Evolutionary conservation across 1,140 invertebrate species (phyloP).

Genomic region (Drosophila kurseongensis): DNA sequence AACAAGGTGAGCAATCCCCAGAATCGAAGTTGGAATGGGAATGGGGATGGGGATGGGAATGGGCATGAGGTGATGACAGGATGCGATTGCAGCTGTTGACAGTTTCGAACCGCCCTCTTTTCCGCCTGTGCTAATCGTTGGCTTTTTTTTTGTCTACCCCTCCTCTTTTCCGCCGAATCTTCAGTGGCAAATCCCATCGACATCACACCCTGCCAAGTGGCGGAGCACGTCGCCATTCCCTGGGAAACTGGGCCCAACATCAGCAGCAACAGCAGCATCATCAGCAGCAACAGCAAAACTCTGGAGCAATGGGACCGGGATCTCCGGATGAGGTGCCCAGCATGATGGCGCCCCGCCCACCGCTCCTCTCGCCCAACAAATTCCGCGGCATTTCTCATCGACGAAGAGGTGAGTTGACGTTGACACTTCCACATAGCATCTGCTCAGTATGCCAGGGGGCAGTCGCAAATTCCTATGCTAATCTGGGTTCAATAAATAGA

Average conservation of each 20-base stretch:
- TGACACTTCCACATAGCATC: conserved; percentile 8
- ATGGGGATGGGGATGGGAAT: conserved; percentile 1
- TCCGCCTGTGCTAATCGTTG: conserved; percentile 70
- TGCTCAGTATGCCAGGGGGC: conserved; percentile 3
- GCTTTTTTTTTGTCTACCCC: conserved; percentile 9
- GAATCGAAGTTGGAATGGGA: conserved; percentile 11
- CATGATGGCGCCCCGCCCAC: conserved; percentile 80
- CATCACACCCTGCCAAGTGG: conserved; percentile 79
- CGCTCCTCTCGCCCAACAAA: conserved; percentile 75
- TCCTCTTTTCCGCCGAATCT: conserved; percentile 1
- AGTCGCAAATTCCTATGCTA: conserved; percentile 24
- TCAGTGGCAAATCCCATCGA: conserved; percentile 67
- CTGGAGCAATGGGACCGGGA: conserved; percentile 51
- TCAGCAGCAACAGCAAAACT: conserved; percentile 52
- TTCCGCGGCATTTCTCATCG: conserved; percentile 72
- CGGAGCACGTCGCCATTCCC: conserved; percentile 78
- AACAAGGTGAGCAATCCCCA: conserved; percentile 69
- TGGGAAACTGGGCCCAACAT: conserved; percentile 78
- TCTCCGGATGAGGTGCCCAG: conserved; percentile 82
- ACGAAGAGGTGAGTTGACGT: conserved; percentile 73
- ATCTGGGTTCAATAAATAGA: neutral
- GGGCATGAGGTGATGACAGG: conserved; percentile 50
- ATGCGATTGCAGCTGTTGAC: conserved; percentile 81
- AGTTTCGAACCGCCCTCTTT: conserved; percentile 49
- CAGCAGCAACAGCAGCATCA: conserved; percentile 42